Conservation (phyloP, 2,113 vertebrate genomes). For the Gobio gobio region DNA sequence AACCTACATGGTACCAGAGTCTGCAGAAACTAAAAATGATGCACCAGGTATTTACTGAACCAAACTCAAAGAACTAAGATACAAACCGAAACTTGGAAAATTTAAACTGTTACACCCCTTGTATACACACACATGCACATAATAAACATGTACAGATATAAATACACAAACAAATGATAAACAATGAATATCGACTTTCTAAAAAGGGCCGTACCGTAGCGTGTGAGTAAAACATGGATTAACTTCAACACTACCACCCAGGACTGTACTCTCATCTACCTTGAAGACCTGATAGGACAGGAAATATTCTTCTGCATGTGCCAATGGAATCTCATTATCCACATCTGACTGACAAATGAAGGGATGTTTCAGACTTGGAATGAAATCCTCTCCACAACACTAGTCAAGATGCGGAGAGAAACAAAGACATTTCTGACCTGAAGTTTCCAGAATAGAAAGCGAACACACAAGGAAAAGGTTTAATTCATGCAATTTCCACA, state of each 20-base stretch:
- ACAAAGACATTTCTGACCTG: slow-evolving; percentile 38
- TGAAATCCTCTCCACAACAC: slow-evolving; percentile 51
- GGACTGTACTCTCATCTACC: slow-evolving; percentile 3
- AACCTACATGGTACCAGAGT: not conserved
- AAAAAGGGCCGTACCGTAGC: slow-evolving; percentile 54
- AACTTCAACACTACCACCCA: slow-evolving; percentile 41
- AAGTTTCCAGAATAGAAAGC: slow-evolving; percentile 51
- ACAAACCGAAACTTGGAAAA: not conserved
- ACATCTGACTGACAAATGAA: slow-evolving; percentile 49
- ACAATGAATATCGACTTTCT: slow-evolving; percentile 11
- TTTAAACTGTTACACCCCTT: not conserved
- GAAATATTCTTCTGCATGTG: not conserved
- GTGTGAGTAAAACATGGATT: slow-evolving; percentile 67
- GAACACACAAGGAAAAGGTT: slow-evolving; percentile 38
- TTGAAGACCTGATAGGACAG: not conserved
- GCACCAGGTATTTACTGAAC: not conserved
- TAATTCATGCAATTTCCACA: slow-evolving; percentile 43
- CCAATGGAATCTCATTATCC: slow-evolving; percentile 25
- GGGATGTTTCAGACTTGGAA: slow-evolving; percentile 42
- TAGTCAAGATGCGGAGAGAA: slow-evolving; percentile 46
- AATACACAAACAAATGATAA: slow-evolving; percentile 17
- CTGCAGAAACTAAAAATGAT: not conserved
- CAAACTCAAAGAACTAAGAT: not conserved
- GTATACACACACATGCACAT: not conserved
- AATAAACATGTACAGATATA: slow-evolving; percentile 17